Evolutionary conservation across 2,888 invertebrate genomes (phyloP), one percentile per base, ranked within the genome.

Genomic region (Ophioninae sp.): DNA sequence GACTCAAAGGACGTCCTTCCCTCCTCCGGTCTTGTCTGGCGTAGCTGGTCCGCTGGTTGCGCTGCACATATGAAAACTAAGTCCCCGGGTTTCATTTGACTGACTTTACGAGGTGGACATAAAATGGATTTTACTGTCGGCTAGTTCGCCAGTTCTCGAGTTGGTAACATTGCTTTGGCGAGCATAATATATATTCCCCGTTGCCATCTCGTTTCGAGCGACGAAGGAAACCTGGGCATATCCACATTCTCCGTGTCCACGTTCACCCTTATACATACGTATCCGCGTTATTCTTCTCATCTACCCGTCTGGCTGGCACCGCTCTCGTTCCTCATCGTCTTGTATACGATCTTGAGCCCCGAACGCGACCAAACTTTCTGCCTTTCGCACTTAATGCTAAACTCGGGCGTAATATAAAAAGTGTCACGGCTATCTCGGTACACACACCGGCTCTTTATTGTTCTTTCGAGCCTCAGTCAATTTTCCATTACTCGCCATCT

Each of bases 71-170:
- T 92, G 92, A 92, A 92, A 92, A 92, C 91, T 91, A 91, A 92
- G 92, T 92, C 91, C 85, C 86, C 89, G 86, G 89, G 91, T 91
- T 92, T 92, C 92, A 92, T 92, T 91, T 91, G 91, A 91, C 92
- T 91, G 92, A 89, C 91, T 92, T 92, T 92, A 92, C 91, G 92
- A 92, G 90, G 87, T 85, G 89, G 91, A 91, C 91, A 92, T 92
- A 91, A 92, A 92, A 91, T 91, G 91, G 91, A 91, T 91, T 92
- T 92, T 92, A 92, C 91, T 91, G 91, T 91, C 91, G 91, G 91
- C 91, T 91, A 91, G 91, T 91, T 91, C 91, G 90, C 92, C 91
- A 91, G 91, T 91, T 91, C 91, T 91, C 91, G 89, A 91, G 91
- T 91, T 90, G 89, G 90, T 91, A 91, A 91, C 91, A 90, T 90